phyloP scores from a whole-genome alignment of 2,113 vertebrate species.

The Calyptomena viridis region DNA sequence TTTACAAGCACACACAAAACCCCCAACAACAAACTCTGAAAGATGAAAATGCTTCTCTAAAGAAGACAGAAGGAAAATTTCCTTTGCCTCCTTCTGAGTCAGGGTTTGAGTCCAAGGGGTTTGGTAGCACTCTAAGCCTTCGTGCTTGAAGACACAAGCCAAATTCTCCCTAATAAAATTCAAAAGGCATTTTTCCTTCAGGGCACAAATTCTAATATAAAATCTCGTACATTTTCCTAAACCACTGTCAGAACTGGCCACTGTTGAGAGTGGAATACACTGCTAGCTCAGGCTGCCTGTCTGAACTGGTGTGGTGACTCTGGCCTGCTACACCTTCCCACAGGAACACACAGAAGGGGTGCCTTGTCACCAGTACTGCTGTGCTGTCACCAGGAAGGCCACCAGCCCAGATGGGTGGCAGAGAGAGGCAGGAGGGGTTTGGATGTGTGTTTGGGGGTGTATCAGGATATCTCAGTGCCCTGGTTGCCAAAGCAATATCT shows the following conservation, averaged over 20 bases:
- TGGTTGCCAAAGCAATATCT: neutral
- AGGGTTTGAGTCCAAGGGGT: neutral
- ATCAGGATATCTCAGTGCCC: neutral
- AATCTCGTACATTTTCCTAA: neutral
- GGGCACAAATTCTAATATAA: neutral
- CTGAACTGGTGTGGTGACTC: neutral
- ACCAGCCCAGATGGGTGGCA: neutral
- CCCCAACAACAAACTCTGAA: neutral
- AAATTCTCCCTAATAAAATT: neutral
- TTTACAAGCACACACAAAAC: neutral
- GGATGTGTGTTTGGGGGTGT: neutral
- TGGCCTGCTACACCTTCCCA: neutral
- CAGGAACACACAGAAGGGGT: neutral
- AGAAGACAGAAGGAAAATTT: neutral
- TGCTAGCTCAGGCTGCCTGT: neutral
- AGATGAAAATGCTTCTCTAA: neutral
- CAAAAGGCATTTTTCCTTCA: conserved; percentile 7
- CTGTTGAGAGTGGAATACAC: neutral
- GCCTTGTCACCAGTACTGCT: neutral
- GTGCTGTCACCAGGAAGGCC: neutral
- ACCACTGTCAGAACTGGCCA: neutral
- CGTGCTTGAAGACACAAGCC: neutral
- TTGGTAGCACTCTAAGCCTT: neutral
- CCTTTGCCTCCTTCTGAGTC: neutral
- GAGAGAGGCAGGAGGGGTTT: neutral